Conservation (phyloP, 2,797 vertebrate species). For the Agapornis canus region DNA sequence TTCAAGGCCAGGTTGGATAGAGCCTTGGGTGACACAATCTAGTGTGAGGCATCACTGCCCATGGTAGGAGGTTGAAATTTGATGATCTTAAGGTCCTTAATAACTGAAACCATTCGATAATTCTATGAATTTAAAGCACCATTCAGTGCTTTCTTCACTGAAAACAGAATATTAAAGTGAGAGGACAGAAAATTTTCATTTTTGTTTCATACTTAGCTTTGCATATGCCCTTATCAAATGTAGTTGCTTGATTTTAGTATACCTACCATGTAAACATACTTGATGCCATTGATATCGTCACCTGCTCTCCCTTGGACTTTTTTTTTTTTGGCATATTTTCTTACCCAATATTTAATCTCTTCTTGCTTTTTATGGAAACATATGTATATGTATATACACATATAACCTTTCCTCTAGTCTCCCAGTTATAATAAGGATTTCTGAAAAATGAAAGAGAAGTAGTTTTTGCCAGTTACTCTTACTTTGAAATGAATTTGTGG, state of each 20-base stretch:
- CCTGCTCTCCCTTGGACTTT: neutral
- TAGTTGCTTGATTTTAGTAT: neutral
- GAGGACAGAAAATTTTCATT: accelerated
- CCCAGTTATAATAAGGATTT: neutral
- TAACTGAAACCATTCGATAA: neutral
- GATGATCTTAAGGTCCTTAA: neutral
- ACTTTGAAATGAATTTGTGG: neutral
- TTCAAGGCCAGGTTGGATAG: neutral
- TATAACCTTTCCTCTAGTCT: neutral
- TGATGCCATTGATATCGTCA: neutral
- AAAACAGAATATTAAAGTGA: neutral
- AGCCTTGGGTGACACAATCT: neutral
- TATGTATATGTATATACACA: accelerated
- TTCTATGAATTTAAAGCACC: neutral
- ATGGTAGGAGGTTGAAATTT: neutral
- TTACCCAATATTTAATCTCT: neutral
- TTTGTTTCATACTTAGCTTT: neutral
- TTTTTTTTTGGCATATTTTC: neutral
- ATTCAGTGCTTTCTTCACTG: neutral
- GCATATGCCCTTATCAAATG: neutral
- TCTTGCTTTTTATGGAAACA: neutral
- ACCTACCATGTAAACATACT: neutral
- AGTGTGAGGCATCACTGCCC: neutral
- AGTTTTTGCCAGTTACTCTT: neutral
- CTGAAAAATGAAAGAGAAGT: neutral